Base-by-base conservation (phyloP, 2,797 vertebrate species). In the Enoplosus armatus region DNA sequence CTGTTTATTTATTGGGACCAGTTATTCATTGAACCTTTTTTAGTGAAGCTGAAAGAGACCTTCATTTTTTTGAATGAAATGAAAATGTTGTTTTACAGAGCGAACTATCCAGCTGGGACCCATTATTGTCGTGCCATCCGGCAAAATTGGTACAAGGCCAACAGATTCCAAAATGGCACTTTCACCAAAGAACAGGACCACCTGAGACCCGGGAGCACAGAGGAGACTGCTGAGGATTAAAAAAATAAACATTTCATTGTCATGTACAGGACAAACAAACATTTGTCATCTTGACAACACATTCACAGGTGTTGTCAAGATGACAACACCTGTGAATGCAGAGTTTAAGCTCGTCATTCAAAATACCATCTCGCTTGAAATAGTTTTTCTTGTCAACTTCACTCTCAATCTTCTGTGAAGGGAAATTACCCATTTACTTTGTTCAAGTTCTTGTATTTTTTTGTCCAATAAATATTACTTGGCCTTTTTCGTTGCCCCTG, bases 81-180 rank as follows among this genome's bases (percentile, higher is more conserved):
- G n/a, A n/a, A n/a, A n/a, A n/a, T n/a, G n/a, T 75, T 39, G 5
- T 55, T 70, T 90, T 89, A 2, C 79, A 95, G 94, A 73, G 48
- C 66, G 29, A 75, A 60, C 67, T 5, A 33, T 89, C 39, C 85
- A 83, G 16, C 54, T 93, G 41, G 92, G 90, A 35, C 94, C 92
- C 15, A 69, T 95, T 29, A 48, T 41, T 47, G 60, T 94, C 31
- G 48, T 92, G 3, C 62, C 87, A n/a, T 59, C 74, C 39, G 51
- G 69, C 5, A 65, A 68, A 59, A 59, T 0, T 7, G 50, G 61
- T 31, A 24, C 48, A 33, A 72, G 2, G 31, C 11, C 37, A 51
- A 48, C 55, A 6, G 24, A 69, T 27, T 70, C 54, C 5, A 70
- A 60, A 64, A 62, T 2, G 0, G 7, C 22, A 8, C 43, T 61